Conservation (phyloP, 35 echinoderm and acorn worm species). For the Stichopus chloronotus region DNA sequence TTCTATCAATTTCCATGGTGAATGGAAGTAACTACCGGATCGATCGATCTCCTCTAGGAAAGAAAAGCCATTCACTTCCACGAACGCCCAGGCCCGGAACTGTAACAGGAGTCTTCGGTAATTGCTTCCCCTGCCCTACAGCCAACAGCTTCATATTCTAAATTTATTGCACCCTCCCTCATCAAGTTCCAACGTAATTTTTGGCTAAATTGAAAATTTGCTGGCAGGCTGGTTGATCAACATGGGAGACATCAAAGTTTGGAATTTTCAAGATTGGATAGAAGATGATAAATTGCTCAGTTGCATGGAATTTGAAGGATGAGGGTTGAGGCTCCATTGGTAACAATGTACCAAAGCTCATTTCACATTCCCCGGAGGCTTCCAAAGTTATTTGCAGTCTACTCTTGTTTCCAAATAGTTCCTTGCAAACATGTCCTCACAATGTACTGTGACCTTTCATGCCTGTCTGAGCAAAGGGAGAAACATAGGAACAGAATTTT, state of each 20-base stretch:
- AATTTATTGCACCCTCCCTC: constrained; percentile 36
- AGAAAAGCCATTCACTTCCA: background rate
- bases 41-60: background rate
- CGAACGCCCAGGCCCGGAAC: background rate
- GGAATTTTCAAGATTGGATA: constrained; percentile 34
- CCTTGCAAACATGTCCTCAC: background rate
- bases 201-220: constrained; percentile 38
- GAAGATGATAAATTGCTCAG: constrained; percentile 37
- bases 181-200: constrained; percentile 48
- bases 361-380: constrained; percentile 26
- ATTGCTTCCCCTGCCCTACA: background rate
- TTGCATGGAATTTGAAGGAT: constrained; percentile 30
- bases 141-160: constrained; percentile 6
- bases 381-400: constrained; percentile 9
- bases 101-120: constrained; percentile 6
- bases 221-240: constrained; percentile 18
- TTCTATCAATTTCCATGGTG: background rate
- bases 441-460: constrained; percentile 50
- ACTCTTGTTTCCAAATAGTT: constrained; percentile 38
- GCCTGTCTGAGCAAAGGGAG: background rate
- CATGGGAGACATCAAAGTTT: constrained; percentile 51
- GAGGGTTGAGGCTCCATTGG: constrained; percentile 27
- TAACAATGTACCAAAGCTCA: constrained; percentile 38
- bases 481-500: background rate
- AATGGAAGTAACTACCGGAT: background rate